phyloP scores from a whole-genome alignment of 2,888 invertebrate genomes.

The Ochlodes sylvanus region DNA sequence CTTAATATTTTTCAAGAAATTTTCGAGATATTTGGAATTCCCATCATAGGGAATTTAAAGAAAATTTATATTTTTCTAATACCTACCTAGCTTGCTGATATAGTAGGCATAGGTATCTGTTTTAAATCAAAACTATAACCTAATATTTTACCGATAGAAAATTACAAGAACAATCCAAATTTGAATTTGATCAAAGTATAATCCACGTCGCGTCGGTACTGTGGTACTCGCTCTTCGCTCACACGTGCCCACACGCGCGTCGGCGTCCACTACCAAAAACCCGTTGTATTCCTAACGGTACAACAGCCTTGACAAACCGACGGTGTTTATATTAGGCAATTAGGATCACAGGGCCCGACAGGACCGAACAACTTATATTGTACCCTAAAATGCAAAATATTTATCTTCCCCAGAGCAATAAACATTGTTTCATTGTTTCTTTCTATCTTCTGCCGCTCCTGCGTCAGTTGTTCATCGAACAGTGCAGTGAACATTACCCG shows the following conservation, averaged over 20 bases:
- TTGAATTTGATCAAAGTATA: background rate
- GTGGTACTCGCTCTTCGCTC: no score
- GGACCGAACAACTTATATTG: background rate
- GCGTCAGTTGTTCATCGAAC: constrained; percentile 13
- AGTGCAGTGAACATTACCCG: constrained; percentile 14
- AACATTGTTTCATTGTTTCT: constrained; percentile 14
- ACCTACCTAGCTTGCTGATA: no score
- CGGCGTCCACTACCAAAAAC: constrained; percentile 49
- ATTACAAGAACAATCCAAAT: background rate
- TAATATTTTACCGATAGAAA: no score
- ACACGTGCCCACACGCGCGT: constrained; percentile 10
- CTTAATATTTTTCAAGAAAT: no score
- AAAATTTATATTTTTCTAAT: no score
- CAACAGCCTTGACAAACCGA: constrained; percentile 58
- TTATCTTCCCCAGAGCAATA: constrained; percentile 15
- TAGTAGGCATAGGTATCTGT: no score
- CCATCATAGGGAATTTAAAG: no score
- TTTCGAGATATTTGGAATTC: no score
- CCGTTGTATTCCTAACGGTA: constrained; percentile 71
- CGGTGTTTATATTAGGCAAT: constrained; percentile 73
- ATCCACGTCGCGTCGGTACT: no score
- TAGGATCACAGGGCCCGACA: constrained; percentile 53
- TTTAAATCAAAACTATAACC: no score
- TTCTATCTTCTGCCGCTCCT: constrained; percentile 10
- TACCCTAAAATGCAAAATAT: constrained; percentile 5